A percentile compares a stretch with the other conserved stretches of the same genome.
These are phyloP conservation scores for Phoenoteleia sp. DNA, from an alignment of 2,888 invertebrate species.

Conservation along the genomic window DNA sequence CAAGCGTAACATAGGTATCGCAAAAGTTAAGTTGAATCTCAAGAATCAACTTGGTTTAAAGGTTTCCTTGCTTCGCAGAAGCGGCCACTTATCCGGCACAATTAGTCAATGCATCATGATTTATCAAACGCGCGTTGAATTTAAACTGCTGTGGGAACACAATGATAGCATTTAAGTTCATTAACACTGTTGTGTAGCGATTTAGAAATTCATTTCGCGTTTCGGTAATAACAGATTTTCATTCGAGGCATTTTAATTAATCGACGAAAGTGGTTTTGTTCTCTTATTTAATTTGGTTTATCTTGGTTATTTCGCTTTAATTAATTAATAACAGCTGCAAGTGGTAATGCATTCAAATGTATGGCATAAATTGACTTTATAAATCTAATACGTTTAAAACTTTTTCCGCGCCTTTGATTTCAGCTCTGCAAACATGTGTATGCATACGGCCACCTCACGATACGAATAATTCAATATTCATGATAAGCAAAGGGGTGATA, in stretches of 20 bases:
- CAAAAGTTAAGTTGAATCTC: too few relatives aligned
- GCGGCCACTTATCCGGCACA: conserved; percentile 47
- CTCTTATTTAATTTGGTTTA: not conserved
- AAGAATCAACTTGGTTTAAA: too few relatives aligned
- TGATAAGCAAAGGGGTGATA: not conserved
- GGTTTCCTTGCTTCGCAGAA: conserved; percentile 6
- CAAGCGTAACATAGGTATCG: too few relatives aligned
- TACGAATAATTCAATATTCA: conserved; percentile 19
- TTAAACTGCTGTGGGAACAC: not conserved
- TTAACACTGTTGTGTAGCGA: conserved; percentile 4
- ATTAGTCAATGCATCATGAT: conserved; percentile 54
- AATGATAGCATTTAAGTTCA: conserved; percentile 8
- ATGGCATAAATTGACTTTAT: not conserved
- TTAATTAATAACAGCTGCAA: not conserved
- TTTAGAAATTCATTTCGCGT: conserved; percentile 19
- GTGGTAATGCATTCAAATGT: not conserved
- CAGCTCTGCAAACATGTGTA: too few relatives aligned
- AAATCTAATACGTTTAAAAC: too few relatives aligned
- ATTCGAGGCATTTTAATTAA: conserved; percentile 22
- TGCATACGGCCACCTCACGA: not conserved
- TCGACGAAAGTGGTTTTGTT: not conserved
- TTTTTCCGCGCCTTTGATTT: conserved; percentile 23
- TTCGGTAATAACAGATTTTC: too few relatives aligned
- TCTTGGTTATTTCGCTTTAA: conserved; percentile 1
- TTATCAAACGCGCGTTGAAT: conserved; percentile 35